These are phyloP conservation scores for Orussus abietinus DNA, from an alignment of 1,140 invertebrate species.

Conservation along the genomic window DNA sequence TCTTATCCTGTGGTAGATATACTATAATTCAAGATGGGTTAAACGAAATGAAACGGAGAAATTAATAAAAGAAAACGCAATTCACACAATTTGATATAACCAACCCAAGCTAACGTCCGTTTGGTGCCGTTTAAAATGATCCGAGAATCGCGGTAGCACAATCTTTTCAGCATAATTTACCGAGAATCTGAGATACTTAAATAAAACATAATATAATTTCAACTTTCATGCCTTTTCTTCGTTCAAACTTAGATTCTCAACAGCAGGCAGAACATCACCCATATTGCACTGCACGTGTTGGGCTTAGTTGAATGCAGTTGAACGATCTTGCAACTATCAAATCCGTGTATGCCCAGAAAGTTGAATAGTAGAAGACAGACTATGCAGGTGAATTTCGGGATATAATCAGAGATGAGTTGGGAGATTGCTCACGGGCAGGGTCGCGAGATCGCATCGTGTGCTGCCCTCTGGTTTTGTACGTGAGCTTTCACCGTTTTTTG, in stretches of 20 bases:
- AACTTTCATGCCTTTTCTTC: slow-evolving; percentile 63
- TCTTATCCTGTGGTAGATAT: background rate
- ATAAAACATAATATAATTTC: slow-evolving; percentile 43
- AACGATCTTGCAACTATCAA: background rate
- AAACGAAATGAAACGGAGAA: slow-evolving; percentile 9
- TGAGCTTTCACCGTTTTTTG: too few species aligned
- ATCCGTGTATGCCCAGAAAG: too few species aligned
- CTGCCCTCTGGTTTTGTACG: too few species aligned
- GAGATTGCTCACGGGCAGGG: too few species aligned
- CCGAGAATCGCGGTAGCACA: slow-evolving; percentile 54
- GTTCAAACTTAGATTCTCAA: slow-evolving; percentile 59
- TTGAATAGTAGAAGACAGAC: background rate
- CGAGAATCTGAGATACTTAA: slow-evolving; percentile 44
- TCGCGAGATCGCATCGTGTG: too few species aligned
- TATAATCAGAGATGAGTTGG: too few species aligned
- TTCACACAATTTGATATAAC: slow-evolving; percentile 31
- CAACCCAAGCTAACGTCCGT: slow-evolving; percentile 47
- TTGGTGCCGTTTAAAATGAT: slow-evolving; percentile 41
- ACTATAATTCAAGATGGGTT: slow-evolving; percentile 2
- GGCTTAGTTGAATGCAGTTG: background rate
- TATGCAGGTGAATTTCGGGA: background rate
- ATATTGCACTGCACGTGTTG: slow-evolving; percentile 40
- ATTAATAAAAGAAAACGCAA: slow-evolving; percentile 8
- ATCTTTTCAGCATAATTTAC: slow-evolving; percentile 55
- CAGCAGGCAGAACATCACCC: slow-evolving; percentile 46